A percentile compares a stretch with the other conserved stretches of the same genome.
These are phyloP conservation scores for Pollicipes pollicipes DNA, from an alignment of 1,140 invertebrate genomes.

Conservation along the genomic window DNA sequence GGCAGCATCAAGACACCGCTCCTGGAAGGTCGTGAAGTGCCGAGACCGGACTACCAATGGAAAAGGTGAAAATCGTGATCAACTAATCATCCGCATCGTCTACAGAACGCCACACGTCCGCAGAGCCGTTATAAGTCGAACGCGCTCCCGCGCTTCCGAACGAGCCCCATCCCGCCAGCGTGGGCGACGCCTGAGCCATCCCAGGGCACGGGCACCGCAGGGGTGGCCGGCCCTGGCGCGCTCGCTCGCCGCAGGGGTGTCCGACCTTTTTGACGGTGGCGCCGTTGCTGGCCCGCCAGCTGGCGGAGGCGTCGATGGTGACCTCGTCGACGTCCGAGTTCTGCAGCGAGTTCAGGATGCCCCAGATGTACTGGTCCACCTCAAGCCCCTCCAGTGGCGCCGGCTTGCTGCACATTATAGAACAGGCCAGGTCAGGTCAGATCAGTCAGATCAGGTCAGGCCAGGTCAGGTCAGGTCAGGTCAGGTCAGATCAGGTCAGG, in stretches of 20 bases:
- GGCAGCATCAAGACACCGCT: no score
- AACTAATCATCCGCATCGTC: no score
- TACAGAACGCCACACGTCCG: no score
- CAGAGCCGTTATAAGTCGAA: no score
- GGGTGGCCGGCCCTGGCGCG: neutral
- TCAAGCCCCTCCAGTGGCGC: constrained; percentile 82
- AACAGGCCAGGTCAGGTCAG: constrained; percentile 24
- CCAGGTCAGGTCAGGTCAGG: constrained; percentile 7
- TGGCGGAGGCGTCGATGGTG: constrained; percentile 80
- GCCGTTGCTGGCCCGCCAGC: constrained; percentile 48
- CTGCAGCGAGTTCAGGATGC: constrained; percentile 58
- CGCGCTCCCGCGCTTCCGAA: no score
- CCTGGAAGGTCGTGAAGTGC: no score
- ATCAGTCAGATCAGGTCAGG: no score
- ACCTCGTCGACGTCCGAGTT: constrained; percentile 75
- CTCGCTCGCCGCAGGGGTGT: neutral
- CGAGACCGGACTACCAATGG: no score
- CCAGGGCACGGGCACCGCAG: no score
- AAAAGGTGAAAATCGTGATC: no score
- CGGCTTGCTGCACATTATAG: constrained; percentile 85
- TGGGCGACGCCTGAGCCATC: constrained; percentile 28
- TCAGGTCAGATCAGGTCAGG: no score
- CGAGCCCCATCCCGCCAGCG: no score
- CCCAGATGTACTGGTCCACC: constrained; percentile 94
- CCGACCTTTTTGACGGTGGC: neutral